Evolutionary conservation across 2,113 vertebrate genomes (phyloP).

Genomic region (Mesocricetus auratus): DNA sequence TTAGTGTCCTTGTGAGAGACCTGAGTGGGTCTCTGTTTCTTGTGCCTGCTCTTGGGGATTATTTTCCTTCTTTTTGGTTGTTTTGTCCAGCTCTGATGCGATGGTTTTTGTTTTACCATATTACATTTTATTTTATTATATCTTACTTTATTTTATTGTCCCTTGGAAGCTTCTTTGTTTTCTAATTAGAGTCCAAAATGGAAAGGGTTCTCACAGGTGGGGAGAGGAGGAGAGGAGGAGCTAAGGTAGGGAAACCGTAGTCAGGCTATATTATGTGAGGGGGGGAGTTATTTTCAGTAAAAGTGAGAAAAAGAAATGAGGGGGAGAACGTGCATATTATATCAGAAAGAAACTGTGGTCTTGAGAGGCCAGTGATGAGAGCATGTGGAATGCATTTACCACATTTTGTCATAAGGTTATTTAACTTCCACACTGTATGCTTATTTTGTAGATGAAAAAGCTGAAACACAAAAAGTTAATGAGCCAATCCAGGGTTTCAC

Average conservation of each 20-base stretch:
- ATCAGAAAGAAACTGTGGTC: not conserved
- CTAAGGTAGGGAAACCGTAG: not conserved
- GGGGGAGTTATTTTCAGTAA: not conserved
- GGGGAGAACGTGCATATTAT: not conserved
- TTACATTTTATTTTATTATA: not conserved
- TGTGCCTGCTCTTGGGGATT: not conserved
- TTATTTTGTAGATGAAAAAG: not conserved
- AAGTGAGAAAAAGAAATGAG: not conserved
- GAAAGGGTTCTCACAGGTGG: not conserved
- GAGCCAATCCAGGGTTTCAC: not conserved
- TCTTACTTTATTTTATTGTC: not conserved
- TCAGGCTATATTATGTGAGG: not conserved
- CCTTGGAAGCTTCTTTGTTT: not conserved
- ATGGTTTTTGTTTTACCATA: not conserved
- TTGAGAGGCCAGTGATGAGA: not conserved
- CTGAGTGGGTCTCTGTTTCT: not conserved
- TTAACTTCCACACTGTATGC: not conserved
- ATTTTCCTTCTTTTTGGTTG: not conserved
- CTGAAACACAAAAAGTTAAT: not conserved
- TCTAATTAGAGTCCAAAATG: not conserved
- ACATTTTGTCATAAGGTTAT: not conserved
- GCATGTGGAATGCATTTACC: not conserved
- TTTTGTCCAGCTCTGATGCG: not conserved
- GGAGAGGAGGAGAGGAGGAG: not conserved
- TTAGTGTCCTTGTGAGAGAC: not conserved